Evolutionary conservation across 1,140 invertebrate species (phyloP).

Genomic region (Drosophila paulistorum): DNA sequence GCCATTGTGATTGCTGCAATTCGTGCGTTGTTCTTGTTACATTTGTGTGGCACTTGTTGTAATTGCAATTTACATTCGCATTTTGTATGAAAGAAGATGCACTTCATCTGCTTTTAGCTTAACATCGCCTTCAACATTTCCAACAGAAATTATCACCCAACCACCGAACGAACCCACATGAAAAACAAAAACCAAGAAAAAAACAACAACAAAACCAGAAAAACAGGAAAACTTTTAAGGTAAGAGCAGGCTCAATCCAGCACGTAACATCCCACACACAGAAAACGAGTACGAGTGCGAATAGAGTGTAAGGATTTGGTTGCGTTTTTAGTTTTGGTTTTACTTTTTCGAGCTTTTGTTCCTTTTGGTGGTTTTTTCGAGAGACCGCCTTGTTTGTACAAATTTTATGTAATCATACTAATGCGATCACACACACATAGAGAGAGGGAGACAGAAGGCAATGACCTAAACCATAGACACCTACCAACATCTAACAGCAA

Average conservation of each 20-base stretch:
- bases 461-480: conserved; percentile 39
- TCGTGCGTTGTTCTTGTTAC: conserved; percentile 29
- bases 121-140: conserved; percentile 59
- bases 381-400: conserved; percentile 36
- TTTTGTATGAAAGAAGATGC: conserved; percentile 25
- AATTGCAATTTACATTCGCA: conserved; percentile 69
- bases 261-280: conserved; percentile 54
- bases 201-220: conserved; percentile 2
- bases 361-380: conserved; percentile 24
- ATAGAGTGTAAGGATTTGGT: conserved; percentile 63
- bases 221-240: neutral
- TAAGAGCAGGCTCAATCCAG: conserved; percentile 35
- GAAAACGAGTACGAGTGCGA: conserved; percentile 28
- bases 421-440: conserved; percentile 42
- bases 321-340: conserved; percentile 56
- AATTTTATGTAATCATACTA: conserved; percentile 80
- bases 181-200: conserved; percentile 23
- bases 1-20: conserved; percentile 37
- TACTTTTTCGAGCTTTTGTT: conserved; percentile 48
- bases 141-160: conserved; percentile 79
- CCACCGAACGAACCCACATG: conserved; percentile 6
- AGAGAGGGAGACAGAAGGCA: conserved; percentile 17
- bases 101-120: conserved; percentile 44
- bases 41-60: conserved; percentile 67
- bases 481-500: conserved; percentile 16